These are phyloP conservation scores for Coptotermes formosanus DNA, from an alignment of 1,140 invertebrate species.

Conservation along the genomic window DNA sequence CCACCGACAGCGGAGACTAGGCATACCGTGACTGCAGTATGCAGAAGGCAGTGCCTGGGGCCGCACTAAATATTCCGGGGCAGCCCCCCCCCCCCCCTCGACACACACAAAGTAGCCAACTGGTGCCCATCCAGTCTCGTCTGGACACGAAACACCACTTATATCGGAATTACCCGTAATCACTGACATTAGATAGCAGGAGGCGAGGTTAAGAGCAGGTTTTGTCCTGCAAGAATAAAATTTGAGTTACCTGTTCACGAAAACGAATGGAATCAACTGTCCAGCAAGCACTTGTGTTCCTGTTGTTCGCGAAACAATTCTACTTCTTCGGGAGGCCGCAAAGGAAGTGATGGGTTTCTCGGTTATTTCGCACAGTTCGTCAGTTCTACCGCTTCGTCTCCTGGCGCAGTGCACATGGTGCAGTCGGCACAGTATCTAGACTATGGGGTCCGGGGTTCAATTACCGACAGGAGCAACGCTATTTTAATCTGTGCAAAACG, in stretches of 20 bases:
- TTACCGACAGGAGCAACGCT: no score
- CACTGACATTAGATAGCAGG: neutral
- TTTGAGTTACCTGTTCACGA: neutral
- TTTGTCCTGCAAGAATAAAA: neutral
- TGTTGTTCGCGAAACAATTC: neutral
- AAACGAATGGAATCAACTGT: neutral
- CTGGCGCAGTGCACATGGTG: no score
- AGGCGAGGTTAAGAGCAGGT: neutral
- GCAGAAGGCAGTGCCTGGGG: neutral
- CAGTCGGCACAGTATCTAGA: no score
- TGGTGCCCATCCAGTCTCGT: neutral
- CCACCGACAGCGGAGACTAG: no score
- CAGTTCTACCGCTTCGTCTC: no score
- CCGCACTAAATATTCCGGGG: neutral
- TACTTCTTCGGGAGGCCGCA: neutral
- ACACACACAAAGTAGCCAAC: neutral
- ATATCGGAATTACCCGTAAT: neutral
- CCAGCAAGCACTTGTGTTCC: no score
- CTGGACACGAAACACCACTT: constrained; percentile 1
- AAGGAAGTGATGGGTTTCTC: no score
- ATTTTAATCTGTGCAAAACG: no score
- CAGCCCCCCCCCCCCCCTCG: no score
- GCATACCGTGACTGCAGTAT: neutral
- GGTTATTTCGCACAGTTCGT: no score
- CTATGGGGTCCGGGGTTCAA: no score